phyloP scores from a whole-genome alignment of 2,888 invertebrate species.

The Agonopterix subpropinquella region DNA sequence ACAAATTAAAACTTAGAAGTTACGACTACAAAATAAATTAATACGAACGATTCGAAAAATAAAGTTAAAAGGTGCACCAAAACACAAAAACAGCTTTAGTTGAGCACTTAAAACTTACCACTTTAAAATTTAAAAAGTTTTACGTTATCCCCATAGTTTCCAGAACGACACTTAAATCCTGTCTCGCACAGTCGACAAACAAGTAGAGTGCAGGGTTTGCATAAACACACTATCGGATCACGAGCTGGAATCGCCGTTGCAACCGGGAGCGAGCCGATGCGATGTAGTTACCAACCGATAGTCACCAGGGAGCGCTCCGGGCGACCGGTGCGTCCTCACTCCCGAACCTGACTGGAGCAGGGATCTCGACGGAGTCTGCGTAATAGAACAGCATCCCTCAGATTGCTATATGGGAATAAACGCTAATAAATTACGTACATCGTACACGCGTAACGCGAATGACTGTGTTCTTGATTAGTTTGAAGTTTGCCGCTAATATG shows the following conservation, averaged over 20 bases:
- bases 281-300: conserved; percentile 10
- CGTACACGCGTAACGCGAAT: conserved; percentile 64
- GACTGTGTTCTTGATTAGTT: conserved; percentile 69
- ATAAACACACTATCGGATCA: conserved; percentile 31
- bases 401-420: conserved; percentile 73
- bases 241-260: not conserved
- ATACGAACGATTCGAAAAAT: not conserved
- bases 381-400: conserved; percentile 70
- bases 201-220: conserved; percentile 24
- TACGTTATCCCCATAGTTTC: conserved; percentile 47
- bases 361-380: conserved; percentile 72
- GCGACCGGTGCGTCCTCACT: conserved; percentile 54
- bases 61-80: conserved; percentile 5
- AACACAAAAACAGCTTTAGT: not conserved
- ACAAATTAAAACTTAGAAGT: conserved; percentile 11
- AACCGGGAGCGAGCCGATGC: not conserved
- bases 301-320: conserved; percentile 15
- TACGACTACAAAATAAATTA: conserved; percentile 1
- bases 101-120: conserved; percentile 34
- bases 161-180: conserved; percentile 35
- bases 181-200: conserved; percentile 30
- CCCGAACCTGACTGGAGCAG: conserved; percentile 65
- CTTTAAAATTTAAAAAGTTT: conserved; percentile 30
- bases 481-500: conserved; percentile 67
- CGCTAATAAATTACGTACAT: conserved; percentile 73